Evolutionary conservation across 2,888 invertebrate genomes (phyloP).

Genomic region (Octodonta nipae): DNA sequence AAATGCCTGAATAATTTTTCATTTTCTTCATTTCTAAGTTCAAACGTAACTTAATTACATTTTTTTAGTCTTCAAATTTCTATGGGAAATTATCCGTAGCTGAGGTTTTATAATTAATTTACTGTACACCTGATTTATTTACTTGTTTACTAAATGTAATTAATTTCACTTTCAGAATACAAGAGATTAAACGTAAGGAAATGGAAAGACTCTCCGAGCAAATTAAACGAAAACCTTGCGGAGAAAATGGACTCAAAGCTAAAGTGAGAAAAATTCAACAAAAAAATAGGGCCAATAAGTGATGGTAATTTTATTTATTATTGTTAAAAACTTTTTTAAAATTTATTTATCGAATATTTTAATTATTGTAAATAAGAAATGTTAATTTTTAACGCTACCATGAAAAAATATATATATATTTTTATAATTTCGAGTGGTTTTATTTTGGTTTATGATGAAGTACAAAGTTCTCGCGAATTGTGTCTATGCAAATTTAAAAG

Average conservation of each 20-base stretch:
- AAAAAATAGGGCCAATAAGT: conserved; percentile 18
- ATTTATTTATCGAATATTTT: conserved; percentile 16
- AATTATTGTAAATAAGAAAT: too few relatives aligned
- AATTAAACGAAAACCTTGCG: conserved; percentile 42
- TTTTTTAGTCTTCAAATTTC: too few relatives aligned
- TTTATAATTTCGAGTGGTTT: too few relatives aligned
- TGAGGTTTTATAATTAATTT: not conserved
- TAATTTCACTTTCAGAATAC: conserved; percentile 35
- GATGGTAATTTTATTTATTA: conserved; percentile 5
- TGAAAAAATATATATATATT: too few relatives aligned
- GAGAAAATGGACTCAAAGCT: conserved; percentile 53
- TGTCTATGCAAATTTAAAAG: too few relatives aligned
- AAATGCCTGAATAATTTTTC: too few relatives aligned
- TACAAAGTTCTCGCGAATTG: too few relatives aligned
- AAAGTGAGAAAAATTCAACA: conserved; percentile 44
- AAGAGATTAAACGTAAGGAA: conserved; percentile 43
- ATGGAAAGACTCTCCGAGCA: conserved; percentile 43
- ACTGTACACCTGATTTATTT: not conserved
- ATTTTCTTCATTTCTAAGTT: too few relatives aligned
- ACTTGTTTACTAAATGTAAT: not conserved
- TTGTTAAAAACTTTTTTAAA: conserved; percentile 7
- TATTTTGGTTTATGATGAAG: too few relatives aligned
- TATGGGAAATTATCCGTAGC: too few relatives aligned
- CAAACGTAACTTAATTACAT: too few relatives aligned
- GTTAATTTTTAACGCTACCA: too few relatives aligned